Percentiles rank a stretch among this genome's conserved stretches.
Conservation (phyloP, 2,113 vertebrate genomes). For the Chitala chitala region DNA sequence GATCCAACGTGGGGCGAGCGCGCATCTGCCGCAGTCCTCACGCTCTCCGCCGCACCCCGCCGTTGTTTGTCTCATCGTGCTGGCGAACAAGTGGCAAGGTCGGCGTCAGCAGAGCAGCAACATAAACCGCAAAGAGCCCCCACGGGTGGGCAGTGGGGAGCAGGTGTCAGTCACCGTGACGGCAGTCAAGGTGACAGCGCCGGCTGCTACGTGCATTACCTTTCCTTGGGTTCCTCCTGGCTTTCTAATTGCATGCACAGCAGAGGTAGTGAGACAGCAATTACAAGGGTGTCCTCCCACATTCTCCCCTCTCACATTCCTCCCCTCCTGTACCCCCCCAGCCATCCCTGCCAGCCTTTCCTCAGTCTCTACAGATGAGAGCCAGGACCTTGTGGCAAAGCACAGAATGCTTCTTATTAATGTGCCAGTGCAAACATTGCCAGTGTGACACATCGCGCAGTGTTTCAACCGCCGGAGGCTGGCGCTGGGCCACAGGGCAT, state of each 20-base stretch:
- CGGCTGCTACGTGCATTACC: not conserved
- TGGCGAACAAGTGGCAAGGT: not conserved
- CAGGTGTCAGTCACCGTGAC: not conserved
- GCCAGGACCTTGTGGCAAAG: slow-evolving; percentile 13
- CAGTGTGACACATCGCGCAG: slow-evolving; percentile 34
- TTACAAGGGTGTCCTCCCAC: not conserved
- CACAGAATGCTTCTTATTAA: slow-evolving; percentile 33
- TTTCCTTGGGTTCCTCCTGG: not conserved
- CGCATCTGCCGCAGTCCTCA: no score
- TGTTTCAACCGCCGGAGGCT: slow-evolving; percentile 4
- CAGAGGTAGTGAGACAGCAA: not conserved
- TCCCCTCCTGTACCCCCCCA: not conserved
- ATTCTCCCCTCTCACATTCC: not conserved
- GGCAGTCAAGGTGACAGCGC: not conserved
- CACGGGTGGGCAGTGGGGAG: not conserved
- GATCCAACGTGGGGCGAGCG: no score
- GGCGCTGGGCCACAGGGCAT: slow-evolving; percentile 24
- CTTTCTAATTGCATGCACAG: not conserved
- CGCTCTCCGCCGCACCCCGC: no score
- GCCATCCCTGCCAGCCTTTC: not conserved
- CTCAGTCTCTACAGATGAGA: not conserved
- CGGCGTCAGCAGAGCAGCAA: not conserved
- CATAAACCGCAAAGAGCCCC: not conserved
- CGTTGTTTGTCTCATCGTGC: no score
- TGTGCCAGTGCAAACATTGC: slow-evolving; percentile 39